These are phyloP conservation scores for Fukomys damarensis DNA, from an alignment of 2,113 vertebrate genomes.

Conservation along the genomic window DNA sequence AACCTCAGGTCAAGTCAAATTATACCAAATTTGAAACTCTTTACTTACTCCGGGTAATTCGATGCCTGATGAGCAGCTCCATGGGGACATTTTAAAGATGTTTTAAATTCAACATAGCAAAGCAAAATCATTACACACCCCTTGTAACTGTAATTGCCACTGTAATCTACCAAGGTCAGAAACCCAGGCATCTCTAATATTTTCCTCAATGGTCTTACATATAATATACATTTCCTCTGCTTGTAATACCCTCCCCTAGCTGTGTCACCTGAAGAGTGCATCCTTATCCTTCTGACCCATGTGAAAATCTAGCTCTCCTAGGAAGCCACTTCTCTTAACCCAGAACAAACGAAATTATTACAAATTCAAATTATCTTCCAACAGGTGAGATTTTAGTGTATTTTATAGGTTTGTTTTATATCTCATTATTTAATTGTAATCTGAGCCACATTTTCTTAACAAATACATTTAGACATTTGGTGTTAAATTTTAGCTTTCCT, in stretches of 20 bases:
- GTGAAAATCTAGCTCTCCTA: neutral
- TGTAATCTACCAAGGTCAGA: neutral
- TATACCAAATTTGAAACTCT: neutral
- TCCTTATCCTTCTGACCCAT: neutral
- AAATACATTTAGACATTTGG: neutral
- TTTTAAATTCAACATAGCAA: neutral
- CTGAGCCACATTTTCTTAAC: neutral
- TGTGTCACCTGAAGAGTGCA: neutral
- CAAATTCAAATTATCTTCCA: neutral
- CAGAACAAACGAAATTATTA: conserved; percentile 7
- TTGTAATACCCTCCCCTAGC: neutral
- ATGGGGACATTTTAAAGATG: neutral
- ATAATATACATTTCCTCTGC: neutral
- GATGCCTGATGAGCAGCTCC: neutral
- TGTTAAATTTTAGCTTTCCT: neutral
- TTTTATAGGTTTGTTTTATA: neutral
- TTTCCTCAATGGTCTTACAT: neutral
- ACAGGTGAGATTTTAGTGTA: neutral
- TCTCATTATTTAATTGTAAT: neutral
- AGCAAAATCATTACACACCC: neutral
- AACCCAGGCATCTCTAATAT: neutral
- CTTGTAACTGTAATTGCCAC: neutral
- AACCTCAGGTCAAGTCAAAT: neutral
- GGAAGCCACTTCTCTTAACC: neutral
- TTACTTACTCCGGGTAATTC: neutral